Conservation (phyloP, 2,113 vertebrate genomes). For the Petroica traversi region DNA sequence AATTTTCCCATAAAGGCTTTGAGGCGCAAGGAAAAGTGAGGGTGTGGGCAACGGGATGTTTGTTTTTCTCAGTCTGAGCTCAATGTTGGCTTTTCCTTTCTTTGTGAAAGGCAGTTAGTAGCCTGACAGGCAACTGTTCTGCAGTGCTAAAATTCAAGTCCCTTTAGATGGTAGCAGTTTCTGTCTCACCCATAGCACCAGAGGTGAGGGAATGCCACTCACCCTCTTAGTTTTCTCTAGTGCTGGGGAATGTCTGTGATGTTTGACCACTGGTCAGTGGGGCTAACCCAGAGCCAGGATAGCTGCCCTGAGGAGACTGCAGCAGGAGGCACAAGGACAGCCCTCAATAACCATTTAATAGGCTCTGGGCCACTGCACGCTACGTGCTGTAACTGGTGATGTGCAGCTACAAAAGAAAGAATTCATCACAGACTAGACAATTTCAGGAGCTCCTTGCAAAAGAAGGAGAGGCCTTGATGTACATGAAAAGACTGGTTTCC, state of each 20-base stretch:
- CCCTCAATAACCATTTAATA: rapidly evolving
- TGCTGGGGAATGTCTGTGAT: background rate
- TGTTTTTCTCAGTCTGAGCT: slow-evolving; percentile 54
- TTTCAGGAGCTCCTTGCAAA: background rate
- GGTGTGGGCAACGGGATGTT: background rate
- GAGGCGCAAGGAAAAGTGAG: slow-evolving; percentile 20
- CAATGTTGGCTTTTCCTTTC: slow-evolving; percentile 49
- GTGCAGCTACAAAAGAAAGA: background rate
- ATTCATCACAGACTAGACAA: background rate
- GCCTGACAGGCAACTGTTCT: background rate
- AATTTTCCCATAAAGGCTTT: slow-evolving; percentile 43
- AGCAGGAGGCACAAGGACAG: background rate
- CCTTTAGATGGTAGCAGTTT: background rate
- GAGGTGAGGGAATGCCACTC: background rate
- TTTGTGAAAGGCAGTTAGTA: slow-evolving; percentile 18
- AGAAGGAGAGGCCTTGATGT: background rate
- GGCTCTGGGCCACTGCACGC: background rate
- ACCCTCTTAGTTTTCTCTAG: background rate
- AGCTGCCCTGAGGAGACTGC: background rate
- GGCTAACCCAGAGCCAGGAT: background rate
- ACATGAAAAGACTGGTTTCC: background rate
- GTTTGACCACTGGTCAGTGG: background rate
- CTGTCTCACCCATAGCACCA: background rate
- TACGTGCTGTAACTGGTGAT: background rate
- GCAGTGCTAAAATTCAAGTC: background rate